Evolutionary conservation across 2,797 vertebrate species (phyloP).

Genomic region (Apodemus agrarius): DNA sequence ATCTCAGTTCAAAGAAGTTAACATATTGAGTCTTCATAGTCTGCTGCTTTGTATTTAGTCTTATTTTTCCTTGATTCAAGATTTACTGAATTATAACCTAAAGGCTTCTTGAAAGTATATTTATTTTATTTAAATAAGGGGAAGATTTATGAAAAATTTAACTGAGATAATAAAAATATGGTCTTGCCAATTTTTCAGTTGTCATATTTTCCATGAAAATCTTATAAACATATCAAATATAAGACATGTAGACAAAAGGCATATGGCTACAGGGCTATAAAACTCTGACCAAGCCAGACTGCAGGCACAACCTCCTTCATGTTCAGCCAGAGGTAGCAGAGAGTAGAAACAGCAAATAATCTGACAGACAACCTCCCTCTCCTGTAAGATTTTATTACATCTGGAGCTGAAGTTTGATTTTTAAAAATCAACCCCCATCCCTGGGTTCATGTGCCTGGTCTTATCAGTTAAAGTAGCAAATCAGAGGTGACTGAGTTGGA

Average conservation of each 20-base stretch:
- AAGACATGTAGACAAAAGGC: not conserved
- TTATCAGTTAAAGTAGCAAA: conserved; percentile 58
- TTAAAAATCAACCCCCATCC: conserved; percentile 55
- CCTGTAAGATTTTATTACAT: not conserved
- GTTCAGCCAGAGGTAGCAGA: too few relatives aligned
- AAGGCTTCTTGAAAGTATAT: not conserved
- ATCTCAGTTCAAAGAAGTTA: not conserved
- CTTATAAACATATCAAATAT: not conserved
- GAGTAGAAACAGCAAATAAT: not conserved
- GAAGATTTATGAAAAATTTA: not conserved
- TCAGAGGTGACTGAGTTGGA: conserved; percentile 50
- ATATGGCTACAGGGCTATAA: not conserved
- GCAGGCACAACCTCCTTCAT: not conserved
- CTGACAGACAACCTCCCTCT: not conserved
- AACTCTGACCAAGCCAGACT: not conserved
- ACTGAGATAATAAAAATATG: not conserved
- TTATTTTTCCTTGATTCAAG: not conserved
- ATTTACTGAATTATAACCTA: not conserved
- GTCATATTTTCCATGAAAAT: not conserved
- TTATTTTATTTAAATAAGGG: not conserved
- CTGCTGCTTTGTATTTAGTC: not conserved
- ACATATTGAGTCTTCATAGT: not conserved
- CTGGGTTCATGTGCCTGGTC: not conserved
- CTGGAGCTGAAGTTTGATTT: conserved; percentile 8
- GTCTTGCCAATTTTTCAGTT: not conserved